Conservation (phyloP, 1,140 invertebrate species). For the Macrobrachium rosenbergii region DNA sequence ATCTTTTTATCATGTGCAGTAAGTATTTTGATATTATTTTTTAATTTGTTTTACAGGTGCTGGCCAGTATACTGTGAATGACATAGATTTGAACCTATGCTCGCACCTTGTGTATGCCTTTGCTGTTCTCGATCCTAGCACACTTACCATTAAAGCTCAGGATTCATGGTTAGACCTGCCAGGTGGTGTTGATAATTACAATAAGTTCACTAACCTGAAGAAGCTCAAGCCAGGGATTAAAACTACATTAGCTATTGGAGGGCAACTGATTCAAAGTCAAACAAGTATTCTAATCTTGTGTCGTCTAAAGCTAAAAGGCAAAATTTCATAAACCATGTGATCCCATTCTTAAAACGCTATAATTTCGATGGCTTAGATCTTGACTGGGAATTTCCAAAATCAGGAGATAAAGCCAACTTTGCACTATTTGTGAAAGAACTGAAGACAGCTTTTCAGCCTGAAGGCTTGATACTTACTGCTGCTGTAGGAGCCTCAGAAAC, state of each 20-base stretch:
- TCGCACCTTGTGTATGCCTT: slow-evolving; percentile 90
- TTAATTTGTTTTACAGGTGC: slow-evolving; percentile 74
- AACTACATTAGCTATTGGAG: slow-evolving; percentile 75
- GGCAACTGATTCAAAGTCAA: slow-evolving; percentile 9
- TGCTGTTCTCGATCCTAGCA: slow-evolving; percentile 81
- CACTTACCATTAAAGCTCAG: slow-evolving; percentile 78
- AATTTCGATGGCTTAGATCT: slow-evolving; percentile 90
- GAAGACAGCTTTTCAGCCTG: slow-evolving; percentile 81
- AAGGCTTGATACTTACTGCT: slow-evolving; percentile 79
- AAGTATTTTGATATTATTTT: too few species aligned
- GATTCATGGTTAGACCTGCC: slow-evolving; percentile 79
- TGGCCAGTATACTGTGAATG: slow-evolving; percentile 81
- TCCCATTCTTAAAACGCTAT: slow-evolving; percentile 79
- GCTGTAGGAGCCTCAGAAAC: slow-evolving; percentile 75
- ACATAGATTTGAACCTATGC: slow-evolving; percentile 81
- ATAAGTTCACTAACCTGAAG: slow-evolving; percentile 73
- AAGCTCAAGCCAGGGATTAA: slow-evolving; percentile 80
- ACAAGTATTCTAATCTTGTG: slow-evolving; percentile 68
- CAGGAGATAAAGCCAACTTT: slow-evolving; percentile 78
- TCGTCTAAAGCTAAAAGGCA: slow-evolving; percentile 80
- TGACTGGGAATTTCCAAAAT: slow-evolving; percentile 87
- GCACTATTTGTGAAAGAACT: slow-evolving; percentile 78
- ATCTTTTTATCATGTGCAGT: too few species aligned
- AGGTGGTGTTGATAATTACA: slow-evolving; percentile 46
- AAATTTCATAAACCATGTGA: slow-evolving; percentile 83